Conservation (phyloP, 1,140 invertebrate genomes). For the Papilio dardanus region DNA sequence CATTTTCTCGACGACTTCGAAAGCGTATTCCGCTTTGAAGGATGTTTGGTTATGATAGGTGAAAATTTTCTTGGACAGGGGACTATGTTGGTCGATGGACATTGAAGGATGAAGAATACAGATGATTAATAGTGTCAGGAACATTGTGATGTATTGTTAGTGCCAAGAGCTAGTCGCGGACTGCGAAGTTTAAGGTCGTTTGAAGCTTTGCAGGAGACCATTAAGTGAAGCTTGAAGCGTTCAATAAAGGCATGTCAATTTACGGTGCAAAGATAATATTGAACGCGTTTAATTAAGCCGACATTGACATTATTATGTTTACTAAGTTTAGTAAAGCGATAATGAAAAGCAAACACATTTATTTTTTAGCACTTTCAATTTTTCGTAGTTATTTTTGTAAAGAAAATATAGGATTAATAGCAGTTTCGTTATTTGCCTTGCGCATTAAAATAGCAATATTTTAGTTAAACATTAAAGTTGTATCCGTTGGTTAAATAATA, state of each 20-base stretch:
- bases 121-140: constrained; percentile 42
- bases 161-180: constrained; percentile 39
- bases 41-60: constrained; percentile 61
- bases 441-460: neutral
- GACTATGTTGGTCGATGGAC: constrained; percentile 43
- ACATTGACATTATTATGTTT: constrained; percentile 46
- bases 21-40: constrained; percentile 62
- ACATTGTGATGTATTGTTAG: constrained; percentile 54
- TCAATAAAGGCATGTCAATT: constrained; percentile 57
- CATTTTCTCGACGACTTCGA: constrained; percentile 69
- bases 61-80: constrained; percentile 58
- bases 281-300: constrained; percentile 57
- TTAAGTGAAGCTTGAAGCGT: constrained; percentile 42
- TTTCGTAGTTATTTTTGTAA: neutral
- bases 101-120: constrained; percentile 44
- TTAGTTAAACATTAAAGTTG: neutral
- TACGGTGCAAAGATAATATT: constrained; percentile 59
- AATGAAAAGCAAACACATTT: constrained; percentile 26
- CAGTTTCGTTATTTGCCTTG: neutral
- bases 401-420: too few species aligned
- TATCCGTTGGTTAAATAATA: neutral
- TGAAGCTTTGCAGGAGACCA: constrained; percentile 32
- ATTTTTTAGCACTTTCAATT: neutral
- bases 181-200: constrained; percentile 61
- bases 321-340: constrained; percentile 20